Conservation (phyloP, 2,888 invertebrate species). For the Chrysotoxum bicinctum region DNA sequence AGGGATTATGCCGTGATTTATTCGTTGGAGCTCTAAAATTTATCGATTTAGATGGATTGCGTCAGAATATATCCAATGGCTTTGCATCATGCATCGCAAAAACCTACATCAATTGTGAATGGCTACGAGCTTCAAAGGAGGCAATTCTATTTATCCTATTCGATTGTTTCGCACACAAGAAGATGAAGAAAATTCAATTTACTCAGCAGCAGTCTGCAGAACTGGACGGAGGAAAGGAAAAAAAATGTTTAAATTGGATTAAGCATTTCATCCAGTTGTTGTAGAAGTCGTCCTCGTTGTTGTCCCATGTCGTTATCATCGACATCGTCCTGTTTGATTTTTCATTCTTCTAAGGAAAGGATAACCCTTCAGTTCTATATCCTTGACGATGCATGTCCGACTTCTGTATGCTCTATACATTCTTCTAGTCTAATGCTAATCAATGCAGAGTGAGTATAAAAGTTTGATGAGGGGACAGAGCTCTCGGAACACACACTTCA, state of each 20-base stretch:
- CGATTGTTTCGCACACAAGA: slow-evolving; percentile 52
- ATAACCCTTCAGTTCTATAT: not conserved
- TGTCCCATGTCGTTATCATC: slow-evolving; percentile 7
- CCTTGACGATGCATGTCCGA: not conserved
- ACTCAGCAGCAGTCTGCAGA: slow-evolving; percentile 9
- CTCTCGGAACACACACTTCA: slow-evolving; percentile 3
- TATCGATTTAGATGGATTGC: slow-evolving; percentile 19
- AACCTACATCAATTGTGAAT: slow-evolving; percentile 38
- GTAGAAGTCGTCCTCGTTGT: slow-evolving; percentile 18
- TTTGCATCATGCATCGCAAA: not conserved
- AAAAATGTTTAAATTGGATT: slow-evolving; percentile 60
- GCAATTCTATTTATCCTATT: slow-evolving; percentile 49
- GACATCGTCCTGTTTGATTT: slow-evolving; percentile 48
- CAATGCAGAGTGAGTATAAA: slow-evolving; percentile 38
- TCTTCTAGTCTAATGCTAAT: slow-evolving; percentile 55
- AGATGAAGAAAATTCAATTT: slow-evolving; percentile 68
- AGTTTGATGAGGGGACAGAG: slow-evolving; percentile 15
- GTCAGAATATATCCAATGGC: slow-evolving; percentile 11
- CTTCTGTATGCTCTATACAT: slow-evolving; percentile 16
- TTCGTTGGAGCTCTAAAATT: slow-evolving; percentile 45
- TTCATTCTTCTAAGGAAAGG: slow-evolving; percentile 49
- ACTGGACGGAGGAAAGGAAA: slow-evolving; percentile 2
- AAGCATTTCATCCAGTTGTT: slow-evolving; percentile 38
- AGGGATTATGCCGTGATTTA: slow-evolving; percentile 53
- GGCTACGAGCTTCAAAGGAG: slow-evolving; percentile 38